A percentile compares a stretch with the other conserved stretches of the same genome.
phyloP scores from a whole-genome alignment of 92 coral and sea anemone species.

The Zoanthus solanderi region DNA sequence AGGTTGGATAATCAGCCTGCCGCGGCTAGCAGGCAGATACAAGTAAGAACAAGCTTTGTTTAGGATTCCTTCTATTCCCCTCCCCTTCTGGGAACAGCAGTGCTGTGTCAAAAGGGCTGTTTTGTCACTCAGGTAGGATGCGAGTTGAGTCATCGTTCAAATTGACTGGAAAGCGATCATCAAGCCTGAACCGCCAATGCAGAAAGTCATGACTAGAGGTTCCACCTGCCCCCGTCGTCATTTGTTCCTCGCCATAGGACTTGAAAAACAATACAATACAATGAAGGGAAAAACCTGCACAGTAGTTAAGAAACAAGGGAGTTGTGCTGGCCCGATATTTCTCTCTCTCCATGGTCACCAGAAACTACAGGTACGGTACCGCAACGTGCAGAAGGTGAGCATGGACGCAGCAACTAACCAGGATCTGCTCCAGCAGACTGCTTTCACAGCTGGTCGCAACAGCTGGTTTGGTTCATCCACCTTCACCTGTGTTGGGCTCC shows the following conservation, averaged over 20 bases:
- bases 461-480: slow-evolving; percentile 17
- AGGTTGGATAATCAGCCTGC: not conserved
- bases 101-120: not conserved
- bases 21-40: not conserved
- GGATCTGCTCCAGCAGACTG: slow-evolving; percentile 16
- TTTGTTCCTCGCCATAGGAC: not conserved
- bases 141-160: not conserved
- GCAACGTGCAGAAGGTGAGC: slow-evolving; percentile 29
- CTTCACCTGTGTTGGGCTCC: not conserved
- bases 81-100: not conserved
- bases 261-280: not conserved
- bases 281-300: slow-evolving; percentile 32
- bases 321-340: not conserved
- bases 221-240: not conserved
- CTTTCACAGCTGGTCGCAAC: slow-evolving; percentile 19
- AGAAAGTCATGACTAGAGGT: not conserved
- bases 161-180: not conserved
- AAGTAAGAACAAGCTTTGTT: not conserved
- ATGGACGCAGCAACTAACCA: slow-evolving; percentile 35
- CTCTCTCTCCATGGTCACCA: slow-evolving; percentile 12
- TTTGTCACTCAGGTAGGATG: slow-evolving; percentile 10
- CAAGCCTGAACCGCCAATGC: not conserved
- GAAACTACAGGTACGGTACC: slow-evolving; percentile 24
- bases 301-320: not conserved
- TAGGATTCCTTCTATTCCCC: not conserved